Percentiles rank a stretch among this genome's conserved stretches.
Conservation (phyloP, 1,140 invertebrate species). For the Goniozus legneri region DNA sequence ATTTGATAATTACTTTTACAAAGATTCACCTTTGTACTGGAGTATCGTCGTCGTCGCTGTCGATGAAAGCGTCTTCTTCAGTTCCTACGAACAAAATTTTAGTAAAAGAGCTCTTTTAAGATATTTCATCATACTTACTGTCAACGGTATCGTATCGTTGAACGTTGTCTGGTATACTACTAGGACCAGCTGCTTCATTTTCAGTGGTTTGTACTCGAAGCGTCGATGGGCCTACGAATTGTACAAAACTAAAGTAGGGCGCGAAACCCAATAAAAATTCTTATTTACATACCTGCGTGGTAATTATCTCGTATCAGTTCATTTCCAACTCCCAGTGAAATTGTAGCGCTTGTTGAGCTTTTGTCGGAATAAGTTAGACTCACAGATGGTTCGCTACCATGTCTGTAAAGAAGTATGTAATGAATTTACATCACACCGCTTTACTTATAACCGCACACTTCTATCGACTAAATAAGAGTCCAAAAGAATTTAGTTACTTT, state of each 20-base stretch:
- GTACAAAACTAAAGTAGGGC: constrained; percentile 5
- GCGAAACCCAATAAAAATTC: not conserved
- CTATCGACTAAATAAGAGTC: not conserved
- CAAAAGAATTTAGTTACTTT: constrained; percentile 14
- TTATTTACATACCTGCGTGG: constrained; percentile 34
- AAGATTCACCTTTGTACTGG: constrained; percentile 32
- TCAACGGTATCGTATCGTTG: constrained; percentile 30
- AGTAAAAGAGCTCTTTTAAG: not conserved
- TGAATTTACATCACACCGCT: constrained; percentile 9
- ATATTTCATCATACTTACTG: constrained; percentile 29
- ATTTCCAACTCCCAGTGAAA: constrained; percentile 54
- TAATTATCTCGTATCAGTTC: constrained; percentile 49
- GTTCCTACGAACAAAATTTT: constrained; percentile 29
- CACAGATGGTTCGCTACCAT: constrained; percentile 60
- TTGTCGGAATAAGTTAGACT: constrained; percentile 56
- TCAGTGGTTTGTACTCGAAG: constrained; percentile 16
- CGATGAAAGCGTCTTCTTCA: constrained; percentile 46
- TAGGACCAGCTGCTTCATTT: constrained; percentile 30
- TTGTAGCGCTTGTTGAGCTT: constrained; percentile 54
- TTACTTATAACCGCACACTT: not conserved
- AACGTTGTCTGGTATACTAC: constrained; percentile 28
- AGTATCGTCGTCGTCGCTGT: constrained; percentile 50
- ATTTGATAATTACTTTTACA: constrained; percentile 1
- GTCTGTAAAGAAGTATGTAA: constrained; percentile 40
- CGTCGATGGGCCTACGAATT: constrained; percentile 32